Evolutionary conservation across 2,113 vertebrate species (phyloP), one percentile per base, ranked within the genome.

Genomic region (Lepidiolamprologus cunningtoni): DNA sequence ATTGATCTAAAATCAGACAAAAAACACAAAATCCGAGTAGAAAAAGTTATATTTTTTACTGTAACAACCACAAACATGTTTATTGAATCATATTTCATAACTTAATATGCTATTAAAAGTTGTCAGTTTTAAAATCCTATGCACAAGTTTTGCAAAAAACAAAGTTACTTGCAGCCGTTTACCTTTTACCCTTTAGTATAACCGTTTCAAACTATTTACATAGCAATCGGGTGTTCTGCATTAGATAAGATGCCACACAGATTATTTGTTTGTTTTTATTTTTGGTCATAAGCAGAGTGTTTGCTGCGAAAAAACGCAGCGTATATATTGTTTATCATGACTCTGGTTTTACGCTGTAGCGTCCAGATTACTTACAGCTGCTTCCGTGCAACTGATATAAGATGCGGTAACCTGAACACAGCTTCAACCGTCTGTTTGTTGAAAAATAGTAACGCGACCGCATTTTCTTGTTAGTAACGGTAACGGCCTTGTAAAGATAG

Each of bases 331-430:
- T 55, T 55, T 8, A 23, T 55, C 21, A 0, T 23, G 21, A 55
- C 53, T 55, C 11, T 0, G 21, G 53, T 13, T 23, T 54, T 21
- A 54, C 0, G 21, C 53, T 23, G 21, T 13, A 55, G 53, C 3
- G 1, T 0, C 21, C 21, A 55, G 21, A 13, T 55, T 55, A 13
- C 21, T 1, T 55, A 23, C 21, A 2, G 21, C 53, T 55, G 0
- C 6, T 55, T 55, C 53, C 0, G 10, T 2, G 53, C 53, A 54
- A 12, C 53, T 55, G 21, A 55, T 23, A 23, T 55, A 23, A 23
- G 0, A 0, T 55, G 53, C 21, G 0, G 53, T 4, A 23, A 55
- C 0, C 21, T 55, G 21, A 55, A 55, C 3, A 55, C 54, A 55
- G 21, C 21, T 55, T 55, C 54, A 55, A 14, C 54, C 3, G 0